Base-by-base conservation (phyloP, 2,888 invertebrate genomes). In the Cryptosula pallasiana region DNA sequence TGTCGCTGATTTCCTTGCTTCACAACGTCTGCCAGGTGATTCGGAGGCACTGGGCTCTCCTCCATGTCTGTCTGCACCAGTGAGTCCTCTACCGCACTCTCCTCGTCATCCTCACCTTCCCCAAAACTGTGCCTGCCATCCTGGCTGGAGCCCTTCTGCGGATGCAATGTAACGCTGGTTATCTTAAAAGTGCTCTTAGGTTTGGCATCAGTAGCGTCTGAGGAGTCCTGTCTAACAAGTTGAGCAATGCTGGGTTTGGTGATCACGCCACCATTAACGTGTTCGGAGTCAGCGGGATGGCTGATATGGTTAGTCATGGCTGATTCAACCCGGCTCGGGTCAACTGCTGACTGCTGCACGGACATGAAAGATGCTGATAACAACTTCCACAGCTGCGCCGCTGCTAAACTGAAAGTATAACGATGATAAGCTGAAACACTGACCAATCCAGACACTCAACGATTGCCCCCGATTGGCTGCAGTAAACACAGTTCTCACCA, bases 121-220 rank as follows among this genome's bases (percentile, higher is more conserved):
- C 63, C 63, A 63, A 63, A 63, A 32, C 63, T 63, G 63, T 63
- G 63, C 13, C 63, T 27, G 34, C 63, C 63, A 63, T 63, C 63
- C 32, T 63, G 63, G n/a, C 63, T 63, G 29, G 25, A 25, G 32
- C 63, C 63, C 32, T 63, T 27, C 63, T 63, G 63, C 2, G 29
- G 2, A 32, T 63, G 63, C 32, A 63, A 63, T 3, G 63, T 63
- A 20, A 63, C 63, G n/a, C 63, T 63, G 9, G 63, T 63, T 25
- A 63, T 63, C 32, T 63, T 63, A 32, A 63, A 63, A 29, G 63
- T 63, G 32, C 63, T 63, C n/a, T 63, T 63, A 13, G 63, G 63
- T 63, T 63, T 63, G 25, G 20, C 25, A 20, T 63, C 63, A 27
- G n/a, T 16, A 20, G 63, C 20, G 5, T 63, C 63, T 2, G 63